Evolutionary conservation across 1,140 invertebrate genomes (phyloP), one percentile per base, ranked within the genome.

Genomic region (Spodoptera frugiperda): DNA sequence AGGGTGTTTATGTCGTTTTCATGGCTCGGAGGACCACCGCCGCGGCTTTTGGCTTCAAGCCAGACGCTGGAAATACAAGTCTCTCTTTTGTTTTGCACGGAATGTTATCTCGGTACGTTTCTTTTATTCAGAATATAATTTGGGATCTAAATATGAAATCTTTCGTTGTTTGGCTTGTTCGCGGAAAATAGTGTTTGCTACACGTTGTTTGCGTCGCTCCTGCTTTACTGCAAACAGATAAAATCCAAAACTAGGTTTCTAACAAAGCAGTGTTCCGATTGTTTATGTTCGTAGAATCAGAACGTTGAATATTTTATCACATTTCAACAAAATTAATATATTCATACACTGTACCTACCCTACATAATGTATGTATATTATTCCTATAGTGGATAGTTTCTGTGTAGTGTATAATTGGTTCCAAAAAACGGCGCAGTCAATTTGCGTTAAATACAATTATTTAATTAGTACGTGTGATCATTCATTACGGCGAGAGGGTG

Each of bases 1-100:
- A 75, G 84, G 82, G 84, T 89, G 88, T 89, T 88, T 91, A 91
- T 91, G 82, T 89, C 88, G 87, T 87, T 90, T 89, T 90, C 87
- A 90, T 90, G 86, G 87, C 81, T 78, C 83, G 77, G 78, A 85
- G 82, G 81, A 84, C 81, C 78, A 82, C 78, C 78, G 79, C 79
- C 78, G 81, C 78, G 83, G 80, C 78, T 85, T 83, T 87, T 91
- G 89, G 89, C 84, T 76, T 77, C 49, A 77, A 79, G 87, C 89
- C 88, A 91, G 85, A 82, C 81, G 78, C 77, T 78, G 71, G 51
- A 57, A 82, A 79, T 77, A 78, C 61, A 75, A 78, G 79, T 76
- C 79, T 82, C 77, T 79, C 80, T 82, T 88, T 83, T 89, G 87
- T 89, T 88, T 88, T 81, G 81, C 71, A 68, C 81, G 83, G 84